phyloP scores from a whole-genome alignment of 2,888 invertebrate species.

The Nesidiocoris tenuis region DNA sequence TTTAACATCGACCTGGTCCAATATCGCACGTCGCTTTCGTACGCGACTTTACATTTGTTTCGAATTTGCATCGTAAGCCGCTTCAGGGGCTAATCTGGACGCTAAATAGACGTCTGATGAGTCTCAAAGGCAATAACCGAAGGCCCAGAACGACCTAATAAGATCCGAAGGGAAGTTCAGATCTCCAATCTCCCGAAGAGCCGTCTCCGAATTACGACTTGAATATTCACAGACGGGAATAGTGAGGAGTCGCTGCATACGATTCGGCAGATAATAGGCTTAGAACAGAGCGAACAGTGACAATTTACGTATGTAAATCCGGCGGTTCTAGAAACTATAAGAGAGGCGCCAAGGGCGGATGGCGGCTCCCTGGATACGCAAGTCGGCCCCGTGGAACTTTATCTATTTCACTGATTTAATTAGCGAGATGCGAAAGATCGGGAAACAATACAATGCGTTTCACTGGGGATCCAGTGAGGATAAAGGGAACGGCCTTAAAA shows the following conservation, averaged over 20 bases:
- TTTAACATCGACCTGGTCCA: too few relatives aligned
- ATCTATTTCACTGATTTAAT: slow-evolving; percentile 40
- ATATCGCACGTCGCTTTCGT: too few relatives aligned
- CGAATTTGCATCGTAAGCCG: too few relatives aligned
- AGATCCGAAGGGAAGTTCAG: neutral
- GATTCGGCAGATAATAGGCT: slow-evolving; percentile 40
- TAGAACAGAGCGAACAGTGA: slow-evolving; percentile 29
- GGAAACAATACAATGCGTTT: slow-evolving; percentile 24
- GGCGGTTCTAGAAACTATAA: slow-evolving; percentile 32
- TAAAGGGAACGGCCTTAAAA: slow-evolving; percentile 6
- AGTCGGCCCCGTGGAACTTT: slow-evolving; percentile 25
- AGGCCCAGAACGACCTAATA: too few relatives aligned
- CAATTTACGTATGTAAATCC: slow-evolving; percentile 43
- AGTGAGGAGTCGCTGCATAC: neutral
- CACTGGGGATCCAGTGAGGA: too few relatives aligned
- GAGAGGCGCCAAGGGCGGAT: slow-evolving; percentile 23
- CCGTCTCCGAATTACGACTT: slow-evolving; percentile 21
- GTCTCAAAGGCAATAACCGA: too few relatives aligned
- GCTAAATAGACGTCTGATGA: too few relatives aligned
- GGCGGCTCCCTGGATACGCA: slow-evolving; percentile 15
- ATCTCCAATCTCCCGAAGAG: neutral
- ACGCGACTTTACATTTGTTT: too few relatives aligned
- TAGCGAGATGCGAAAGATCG: slow-evolving; percentile 40
- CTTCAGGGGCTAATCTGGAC: too few relatives aligned
- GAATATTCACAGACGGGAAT: slow-evolving; percentile 28